These are phyloP conservation scores for Brachypteracias leptosomus DNA, from an alignment of 2,113 vertebrate genomes.

Conservation along the genomic window DNA sequence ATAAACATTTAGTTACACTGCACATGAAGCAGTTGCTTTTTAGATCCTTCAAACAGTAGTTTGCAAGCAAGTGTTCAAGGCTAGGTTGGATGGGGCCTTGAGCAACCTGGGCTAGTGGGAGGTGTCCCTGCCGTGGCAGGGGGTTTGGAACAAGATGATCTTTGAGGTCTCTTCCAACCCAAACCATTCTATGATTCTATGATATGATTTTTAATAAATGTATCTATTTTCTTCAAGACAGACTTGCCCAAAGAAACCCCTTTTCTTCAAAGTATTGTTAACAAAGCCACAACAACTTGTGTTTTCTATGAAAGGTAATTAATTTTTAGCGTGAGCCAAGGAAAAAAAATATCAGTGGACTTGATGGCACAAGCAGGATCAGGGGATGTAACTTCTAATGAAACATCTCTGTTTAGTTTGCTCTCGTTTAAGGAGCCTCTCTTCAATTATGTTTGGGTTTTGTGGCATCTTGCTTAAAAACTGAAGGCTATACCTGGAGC, in stretches of 20 bases:
- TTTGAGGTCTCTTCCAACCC: no score
- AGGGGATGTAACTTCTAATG: neutral
- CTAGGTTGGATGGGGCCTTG: no score
- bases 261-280: neutral
- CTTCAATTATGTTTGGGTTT: neutral
- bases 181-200: no score
- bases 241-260: neutral
- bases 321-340: neutral
- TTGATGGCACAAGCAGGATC: neutral
- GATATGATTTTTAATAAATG: neutral
- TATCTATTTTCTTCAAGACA: neutral
- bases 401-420: neutral
- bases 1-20: neutral
- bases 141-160: no score
- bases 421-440: neutral
- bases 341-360: neutral
- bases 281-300: neutral
- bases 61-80: no score
- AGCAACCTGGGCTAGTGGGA: no score
- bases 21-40: neutral
- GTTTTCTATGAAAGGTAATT: neutral
- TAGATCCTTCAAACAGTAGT: no score
- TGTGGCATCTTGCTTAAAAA: constrained; percentile 2
- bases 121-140: no score
- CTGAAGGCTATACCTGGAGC: neutral